phyloP scores from a whole-genome alignment of 2,888 invertebrate genomes.

The Andrena flavipes region DNA sequence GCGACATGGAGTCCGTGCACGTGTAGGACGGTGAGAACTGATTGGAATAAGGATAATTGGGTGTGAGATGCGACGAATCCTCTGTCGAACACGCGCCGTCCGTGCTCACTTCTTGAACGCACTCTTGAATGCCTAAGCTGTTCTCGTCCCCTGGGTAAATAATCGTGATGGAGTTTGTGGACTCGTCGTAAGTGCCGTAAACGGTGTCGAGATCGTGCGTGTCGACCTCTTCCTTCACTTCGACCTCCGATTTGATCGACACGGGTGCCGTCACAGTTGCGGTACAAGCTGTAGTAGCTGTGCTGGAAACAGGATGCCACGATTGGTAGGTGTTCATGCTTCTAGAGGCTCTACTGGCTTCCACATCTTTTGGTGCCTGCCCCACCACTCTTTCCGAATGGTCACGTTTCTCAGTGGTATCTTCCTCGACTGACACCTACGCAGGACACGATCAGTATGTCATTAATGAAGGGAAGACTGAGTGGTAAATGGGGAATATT shows the following conservation, averaged over 20 bases:
- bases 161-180: slow-evolving; percentile 90
- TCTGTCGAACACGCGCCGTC: slow-evolving; percentile 60
- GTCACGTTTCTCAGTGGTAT: slow-evolving; percentile 85
- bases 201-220: slow-evolving; percentile 87
- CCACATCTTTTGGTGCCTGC: slow-evolving; percentile 93
- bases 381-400: slow-evolving; percentile 92
- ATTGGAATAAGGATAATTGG: slow-evolving; percentile 54
- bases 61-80: slow-evolving; percentile 57
- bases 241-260: slow-evolving; percentile 69
- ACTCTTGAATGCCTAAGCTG: slow-evolving; percentile 84
- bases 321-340: slow-evolving; percentile 64
- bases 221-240: slow-evolving; percentile 77
- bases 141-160: slow-evolving; percentile 88
- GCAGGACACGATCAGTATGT: slow-evolving; percentile 32
- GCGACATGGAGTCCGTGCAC: slow-evolving; percentile 79
- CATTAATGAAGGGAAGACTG: slow-evolving; percentile 66
- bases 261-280: slow-evolving; percentile 68
- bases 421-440: slow-evolving; percentile 81
- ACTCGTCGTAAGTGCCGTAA: slow-evolving; percentile 90
- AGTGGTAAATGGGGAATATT: slow-evolving; percentile 40
- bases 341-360: slow-evolving; percentile 89
- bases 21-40: slow-evolving; percentile 77
- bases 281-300: slow-evolving; percentile 21
- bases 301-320: slow-evolving; percentile 54
- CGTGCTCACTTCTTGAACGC: slow-evolving; percentile 78